A percentile compares a stretch with the other conserved stretches of the same genome.
These are phyloP conservation scores for Sicus ferrugineus DNA, from an alignment of 2,888 invertebrate species.

Conservation along the genomic window DNA sequence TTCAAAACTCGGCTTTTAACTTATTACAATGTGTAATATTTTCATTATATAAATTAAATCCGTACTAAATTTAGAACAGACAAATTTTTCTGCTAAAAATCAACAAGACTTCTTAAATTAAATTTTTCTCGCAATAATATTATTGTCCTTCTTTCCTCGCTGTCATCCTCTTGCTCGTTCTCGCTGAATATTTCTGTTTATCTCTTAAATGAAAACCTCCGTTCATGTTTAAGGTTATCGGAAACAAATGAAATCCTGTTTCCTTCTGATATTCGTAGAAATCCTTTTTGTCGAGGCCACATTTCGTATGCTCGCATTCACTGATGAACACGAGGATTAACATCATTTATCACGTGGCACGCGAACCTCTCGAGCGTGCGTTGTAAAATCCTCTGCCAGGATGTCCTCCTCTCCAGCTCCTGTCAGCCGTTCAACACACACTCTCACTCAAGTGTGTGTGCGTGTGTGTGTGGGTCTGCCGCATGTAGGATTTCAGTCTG, in stretches of 20 bases:
- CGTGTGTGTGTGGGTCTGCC: not conserved
- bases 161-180: no score
- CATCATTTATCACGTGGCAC: not conserved
- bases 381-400: not conserved
- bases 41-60: no score
- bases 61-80: no score
- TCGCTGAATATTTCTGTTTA: not conserved
- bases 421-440: not conserved
- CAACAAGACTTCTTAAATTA: no score
- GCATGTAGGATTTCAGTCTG: not conserved
- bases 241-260: no score
- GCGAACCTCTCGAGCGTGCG: not conserved
- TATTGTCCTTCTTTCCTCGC: no score
- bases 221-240: no score
- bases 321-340: not conserved
- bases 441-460: not conserved
- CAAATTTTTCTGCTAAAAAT: no score
- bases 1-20: no score
- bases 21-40: no score
- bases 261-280: no score
- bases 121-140: not conserved
- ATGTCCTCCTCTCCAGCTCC: not conserved
- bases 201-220: not conserved
- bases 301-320: not conserved
- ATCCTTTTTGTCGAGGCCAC: no score